Conservation (phyloP, 2,113 vertebrate genomes). For the Datnioides undecimradiatus region DNA sequence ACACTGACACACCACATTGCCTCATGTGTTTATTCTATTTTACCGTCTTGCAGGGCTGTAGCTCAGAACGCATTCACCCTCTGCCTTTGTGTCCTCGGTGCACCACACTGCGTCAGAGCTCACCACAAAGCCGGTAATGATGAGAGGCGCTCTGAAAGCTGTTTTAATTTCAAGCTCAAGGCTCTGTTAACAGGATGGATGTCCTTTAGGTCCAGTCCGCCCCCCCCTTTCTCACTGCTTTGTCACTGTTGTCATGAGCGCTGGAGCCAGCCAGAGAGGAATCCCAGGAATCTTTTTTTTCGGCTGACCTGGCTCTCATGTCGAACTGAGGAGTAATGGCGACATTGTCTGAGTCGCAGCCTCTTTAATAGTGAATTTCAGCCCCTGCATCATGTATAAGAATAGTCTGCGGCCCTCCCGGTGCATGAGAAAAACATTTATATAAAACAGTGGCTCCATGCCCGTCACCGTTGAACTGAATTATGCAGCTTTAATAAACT, state of each 20-base stretch:
- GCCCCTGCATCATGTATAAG: slow-evolving; percentile 44
- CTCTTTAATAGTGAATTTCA: slow-evolving; percentile 54
- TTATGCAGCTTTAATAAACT: slow-evolving; percentile 29
- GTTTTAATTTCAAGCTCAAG: slow-evolving; percentile 62
- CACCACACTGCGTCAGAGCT: slow-evolving; percentile 57
- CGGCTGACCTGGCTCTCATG: slow-evolving; percentile 65
- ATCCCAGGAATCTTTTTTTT: slow-evolving; percentile 80
- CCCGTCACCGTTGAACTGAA: slow-evolving; percentile 8
- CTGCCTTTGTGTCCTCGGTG: slow-evolving; percentile 54
- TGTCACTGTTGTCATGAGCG: slow-evolving; percentile 82
- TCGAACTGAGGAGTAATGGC: slow-evolving; percentile 61
- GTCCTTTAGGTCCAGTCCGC: slow-evolving; percentile 70
- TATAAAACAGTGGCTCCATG: slow-evolving; percentile 11
- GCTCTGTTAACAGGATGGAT: slow-evolving; percentile 64
- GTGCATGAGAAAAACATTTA: slow-evolving; percentile 45
- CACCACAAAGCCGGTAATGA: slow-evolving; percentile 60
- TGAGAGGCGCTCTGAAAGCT: slow-evolving; percentile 48
- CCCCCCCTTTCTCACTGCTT: slow-evolving; percentile 60
- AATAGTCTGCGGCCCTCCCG: slow-evolving; percentile 39
- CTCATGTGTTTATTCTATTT: slow-evolving; percentile 63
- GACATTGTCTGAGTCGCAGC: slow-evolving; percentile 62
- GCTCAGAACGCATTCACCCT: slow-evolving; percentile 54
- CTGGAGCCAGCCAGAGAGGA: slow-evolving; percentile 69
- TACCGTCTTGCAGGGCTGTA: slow-evolving; percentile 34
- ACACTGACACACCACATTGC: slow-evolving; percentile 44